Evolutionary conservation across 2,888 invertebrate species (phyloP).

Genomic region (Mythimna impura): DNA sequence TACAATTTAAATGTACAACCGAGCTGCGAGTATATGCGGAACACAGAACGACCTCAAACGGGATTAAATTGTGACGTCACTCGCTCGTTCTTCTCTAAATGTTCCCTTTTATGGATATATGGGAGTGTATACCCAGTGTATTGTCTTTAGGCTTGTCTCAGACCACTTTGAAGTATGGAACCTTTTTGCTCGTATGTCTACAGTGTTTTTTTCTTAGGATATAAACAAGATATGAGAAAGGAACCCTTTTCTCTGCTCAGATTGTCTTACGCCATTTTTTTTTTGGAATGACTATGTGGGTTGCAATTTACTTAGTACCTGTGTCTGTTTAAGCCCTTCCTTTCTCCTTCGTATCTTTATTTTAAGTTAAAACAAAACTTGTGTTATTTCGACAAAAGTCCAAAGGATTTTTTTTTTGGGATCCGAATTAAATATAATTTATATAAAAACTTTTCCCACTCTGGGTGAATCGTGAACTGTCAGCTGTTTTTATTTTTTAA

Average conservation of each 20-base stretch:
- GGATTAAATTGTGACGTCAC: slow-evolving; percentile 57
- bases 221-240: slow-evolving; percentile 34
- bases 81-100: slow-evolving; percentile 49
- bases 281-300: neutral
- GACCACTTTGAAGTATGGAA: slow-evolving; percentile 30
- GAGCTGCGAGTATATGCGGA: slow-evolving; percentile 3
- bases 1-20: slow-evolving; percentile 44
- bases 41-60: slow-evolving; percentile 46
- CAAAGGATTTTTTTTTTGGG: neutral
- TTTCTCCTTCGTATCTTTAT: neutral
- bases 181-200: slow-evolving; percentile 16
- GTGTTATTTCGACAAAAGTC: neutral
- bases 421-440: no score
- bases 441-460: no score
- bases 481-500: no score
- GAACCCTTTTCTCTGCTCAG: neutral
- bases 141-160: slow-evolving; percentile 42
- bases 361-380: neutral
- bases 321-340: neutral
- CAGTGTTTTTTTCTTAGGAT: slow-evolving; percentile 28
- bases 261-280: neutral
- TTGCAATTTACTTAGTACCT: neutral
- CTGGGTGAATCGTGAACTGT: no score
- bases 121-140: slow-evolving; percentile 13
- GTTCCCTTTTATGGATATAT: slow-evolving; percentile 46